Percentiles rank a stretch among this genome's conserved stretches.
Conservation (phyloP, 2,113 vertebrate species). For the Pristiophorus japonicus region DNA sequence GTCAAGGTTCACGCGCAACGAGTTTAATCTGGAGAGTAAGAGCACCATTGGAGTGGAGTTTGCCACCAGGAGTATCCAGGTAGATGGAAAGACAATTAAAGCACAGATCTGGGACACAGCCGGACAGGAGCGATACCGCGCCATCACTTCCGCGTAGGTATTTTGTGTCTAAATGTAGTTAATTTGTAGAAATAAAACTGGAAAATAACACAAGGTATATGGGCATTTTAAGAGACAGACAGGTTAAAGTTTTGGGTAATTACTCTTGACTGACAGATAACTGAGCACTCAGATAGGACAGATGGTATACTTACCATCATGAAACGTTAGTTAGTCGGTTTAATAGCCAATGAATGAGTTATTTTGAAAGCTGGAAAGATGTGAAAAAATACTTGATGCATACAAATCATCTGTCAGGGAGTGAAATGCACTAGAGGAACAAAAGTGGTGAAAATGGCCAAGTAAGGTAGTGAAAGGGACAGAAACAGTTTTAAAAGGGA, state of each 20-base stretch:
- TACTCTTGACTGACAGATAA: not conserved
- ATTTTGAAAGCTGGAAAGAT: not conserved
- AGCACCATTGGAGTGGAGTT: constrained; percentile 97
- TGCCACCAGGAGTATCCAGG: constrained; percentile 92
- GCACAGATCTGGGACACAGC: constrained; percentile 97
- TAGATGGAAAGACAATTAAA: constrained; percentile 93
- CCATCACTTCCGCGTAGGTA: constrained; percentile 93
- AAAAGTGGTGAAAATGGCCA: not conserved
- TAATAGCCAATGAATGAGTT: not conserved
- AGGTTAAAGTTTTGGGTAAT: not conserved
- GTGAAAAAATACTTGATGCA: not conserved
- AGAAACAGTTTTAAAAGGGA: not conserved
- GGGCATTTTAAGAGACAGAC: not conserved
- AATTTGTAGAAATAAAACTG: not conserved
- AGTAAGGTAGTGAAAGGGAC: not conserved
- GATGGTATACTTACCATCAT: not conserved
- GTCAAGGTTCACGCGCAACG: constrained; percentile 93
- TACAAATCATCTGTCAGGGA: not conserved
- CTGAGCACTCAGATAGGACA: not conserved
- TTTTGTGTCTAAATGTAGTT: not conserved
- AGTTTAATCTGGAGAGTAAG: constrained; percentile 97
- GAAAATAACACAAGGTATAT: not conserved
- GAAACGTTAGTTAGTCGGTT: not conserved
- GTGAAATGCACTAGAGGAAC: not conserved
- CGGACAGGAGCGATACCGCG: constrained; percentile 90